A percentile compares a stretch with the other conserved stretches of the same genome.
Conservation (phyloP, 2,113 vertebrate species). For the Rhinopithecus roxellana region DNA sequence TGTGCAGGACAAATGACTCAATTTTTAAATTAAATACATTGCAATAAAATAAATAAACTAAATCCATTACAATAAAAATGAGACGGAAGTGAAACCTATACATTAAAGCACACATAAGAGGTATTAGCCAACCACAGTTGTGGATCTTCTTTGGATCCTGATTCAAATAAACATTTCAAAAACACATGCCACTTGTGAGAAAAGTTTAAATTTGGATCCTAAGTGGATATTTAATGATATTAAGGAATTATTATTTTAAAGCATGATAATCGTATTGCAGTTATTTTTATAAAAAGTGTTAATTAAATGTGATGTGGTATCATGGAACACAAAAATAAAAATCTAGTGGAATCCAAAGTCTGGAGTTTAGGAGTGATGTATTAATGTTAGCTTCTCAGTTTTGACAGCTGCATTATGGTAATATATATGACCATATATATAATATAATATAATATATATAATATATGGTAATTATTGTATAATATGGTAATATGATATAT, state of each 20-base stretch:
- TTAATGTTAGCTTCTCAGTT: not conserved
- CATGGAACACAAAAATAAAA: not conserved
- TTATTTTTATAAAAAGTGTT: not conserved
- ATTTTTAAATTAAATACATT: not conserved
- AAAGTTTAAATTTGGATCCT: not conserved
- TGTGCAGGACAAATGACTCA: not conserved
- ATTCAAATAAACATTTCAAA: not conserved
- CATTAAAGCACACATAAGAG: not conserved
- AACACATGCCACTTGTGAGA: not conserved
- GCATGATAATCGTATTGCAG: not conserved
- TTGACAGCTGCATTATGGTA: not conserved
- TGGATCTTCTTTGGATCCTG: not conserved
- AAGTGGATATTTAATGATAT: not conserved
- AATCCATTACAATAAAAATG: too few species aligned
- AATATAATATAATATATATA: too few species aligned
- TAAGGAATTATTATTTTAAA: not conserved
- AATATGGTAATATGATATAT: too few species aligned
- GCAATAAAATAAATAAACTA: too few species aligned
- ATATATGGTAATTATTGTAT: too few species aligned
- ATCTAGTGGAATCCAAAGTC: not conserved
- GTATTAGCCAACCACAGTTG: not conserved
- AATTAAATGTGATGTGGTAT: not conserved
- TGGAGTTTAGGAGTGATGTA: not conserved
- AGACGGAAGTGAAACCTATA: not conserved
- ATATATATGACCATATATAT: too few species aligned